Percentiles rank a stretch among this genome's conserved stretches.
Conservation (phyloP, 2,113 vertebrate genomes). For the Sprattus sprattus region DNA sequence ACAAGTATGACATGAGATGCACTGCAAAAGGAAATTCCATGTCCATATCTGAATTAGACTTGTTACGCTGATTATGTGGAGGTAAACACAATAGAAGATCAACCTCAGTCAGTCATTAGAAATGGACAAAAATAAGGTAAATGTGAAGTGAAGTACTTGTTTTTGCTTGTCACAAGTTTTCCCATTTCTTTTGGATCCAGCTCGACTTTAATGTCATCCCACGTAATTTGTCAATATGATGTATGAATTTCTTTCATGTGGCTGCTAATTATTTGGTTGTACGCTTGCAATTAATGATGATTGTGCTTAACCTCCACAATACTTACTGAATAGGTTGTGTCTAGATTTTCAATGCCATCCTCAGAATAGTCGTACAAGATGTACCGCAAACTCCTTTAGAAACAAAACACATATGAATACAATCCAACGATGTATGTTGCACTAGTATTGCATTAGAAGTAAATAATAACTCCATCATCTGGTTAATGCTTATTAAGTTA, state of each 20-base stretch:
- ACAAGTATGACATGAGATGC: not conserved
- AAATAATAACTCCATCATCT: not conserved
- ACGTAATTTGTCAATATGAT: conserved; percentile 56
- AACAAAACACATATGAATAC: not conserved
- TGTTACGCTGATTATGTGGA: not conserved
- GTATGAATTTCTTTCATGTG: not conserved
- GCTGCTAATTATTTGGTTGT: not conserved
- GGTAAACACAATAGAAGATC: not conserved
- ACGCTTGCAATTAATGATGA: not conserved
- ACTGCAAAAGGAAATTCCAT: not conserved
- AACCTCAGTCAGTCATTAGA: not conserved
- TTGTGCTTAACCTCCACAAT: not conserved
- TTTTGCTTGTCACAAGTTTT: conserved; percentile 62
- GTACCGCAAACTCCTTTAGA: conserved; percentile 62
- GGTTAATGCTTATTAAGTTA: not conserved
- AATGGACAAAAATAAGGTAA: not conserved
- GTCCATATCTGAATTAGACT: not conserved
- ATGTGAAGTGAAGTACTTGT: conserved; percentile 57
- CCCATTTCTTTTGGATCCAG: conserved; percentile 58
- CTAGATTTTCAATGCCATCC: conserved; percentile 51
- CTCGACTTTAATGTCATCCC: conserved; percentile 55
- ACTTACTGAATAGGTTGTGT: conserved; percentile 65
- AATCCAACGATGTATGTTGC: not conserved
- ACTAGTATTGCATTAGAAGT: not conserved
- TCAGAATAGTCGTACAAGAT: conserved; percentile 63